Base-by-base conservation (phyloP, 2,888 invertebrate species). In the Geophilus truncorum region DNA sequence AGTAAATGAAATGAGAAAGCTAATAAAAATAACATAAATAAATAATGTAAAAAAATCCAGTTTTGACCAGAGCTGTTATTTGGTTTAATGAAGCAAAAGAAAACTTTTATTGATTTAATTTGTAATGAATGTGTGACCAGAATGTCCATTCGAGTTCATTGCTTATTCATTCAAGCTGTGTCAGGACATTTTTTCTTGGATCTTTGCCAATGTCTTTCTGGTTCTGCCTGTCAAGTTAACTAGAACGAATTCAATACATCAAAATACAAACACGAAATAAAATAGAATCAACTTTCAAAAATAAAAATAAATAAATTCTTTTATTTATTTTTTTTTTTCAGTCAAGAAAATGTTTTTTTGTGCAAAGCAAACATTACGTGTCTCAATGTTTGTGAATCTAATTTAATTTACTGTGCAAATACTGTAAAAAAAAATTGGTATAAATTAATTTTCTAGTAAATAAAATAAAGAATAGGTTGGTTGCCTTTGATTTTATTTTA, bases 81-180 rank as follows among this genome's bases (percentile, higher is more conserved):
- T 15, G 28, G 62, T 15, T 62, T 25, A 25, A 62, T 62, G 62
- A 62, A 62, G 62, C 62, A 25, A 62, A 62, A 28, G 62, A 62
- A 45, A 62, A 62, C 25, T 62, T 62, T 62, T 62, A 62, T 62
- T 62, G 62, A 62, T 62, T 62, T 62, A 62, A 62, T 62, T 62
- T 62, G 25, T 62, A 62, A 62, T 62, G 62, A 62, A 62, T 62
- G 62, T 62, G 62, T 62, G 62, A 62, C 62, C 62, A 28, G 62
- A 62, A 62, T 62, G 62, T 62, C 62, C 62, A 62, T 62, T 62
- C 25, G 25, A 28, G 25, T 25, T 62, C 62, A 62, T 62, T 62
- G 23, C 62, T 62, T 62, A 62, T 62, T 62, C 62, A 62, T 28
- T 62, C 62, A 62, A 62, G 62, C 62, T 62, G 62, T 62, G 62